Conservation (phyloP, 2,888 invertebrate species). For the Pachymerium ferrugineum region DNA sequence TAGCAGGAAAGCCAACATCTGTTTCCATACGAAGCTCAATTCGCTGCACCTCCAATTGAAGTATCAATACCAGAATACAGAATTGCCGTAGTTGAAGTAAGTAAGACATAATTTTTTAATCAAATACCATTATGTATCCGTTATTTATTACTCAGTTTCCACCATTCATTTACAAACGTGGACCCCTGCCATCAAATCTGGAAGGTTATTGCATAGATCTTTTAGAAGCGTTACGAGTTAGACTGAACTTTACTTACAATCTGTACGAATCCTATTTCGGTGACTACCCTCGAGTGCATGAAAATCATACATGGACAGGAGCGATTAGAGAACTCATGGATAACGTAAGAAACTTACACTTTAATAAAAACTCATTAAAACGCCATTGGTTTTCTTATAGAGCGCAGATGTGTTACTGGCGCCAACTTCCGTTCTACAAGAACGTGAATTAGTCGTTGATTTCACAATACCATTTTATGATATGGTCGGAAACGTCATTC, state of each 20-base stretch:
- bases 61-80: background rate
- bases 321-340: background rate
- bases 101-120: background rate
- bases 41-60: background rate
- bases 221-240: slow-evolving; percentile 75
- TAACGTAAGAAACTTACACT: slow-evolving; percentile 23
- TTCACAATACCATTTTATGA: slow-evolving; percentile 98
- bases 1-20: background rate
- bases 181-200: slow-evolving; percentile 39
- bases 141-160: slow-evolving; percentile 47
- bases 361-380: background rate
- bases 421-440: slow-evolving; percentile 94
- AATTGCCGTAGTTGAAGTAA: background rate
- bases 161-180: slow-evolving; percentile 51
- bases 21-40: background rate
- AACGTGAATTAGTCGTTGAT: slow-evolving; percentile 92
- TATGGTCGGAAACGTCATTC: slow-evolving; percentile 90
- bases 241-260: slow-evolving; percentile 84
- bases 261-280: slow-evolving; percentile 73
- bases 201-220: slow-evolving; percentile 93
- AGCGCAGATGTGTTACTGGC: slow-evolving; percentile 89
- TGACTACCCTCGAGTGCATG: slow-evolving; percentile 83
- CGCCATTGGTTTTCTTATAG: slow-evolving; percentile 42
- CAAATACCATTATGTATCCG: background rate
- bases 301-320: slow-evolving; percentile 65